Evolutionary conservation across 2,888 invertebrate species (phyloP).

Genomic region (Oscheius sp.): DNA sequence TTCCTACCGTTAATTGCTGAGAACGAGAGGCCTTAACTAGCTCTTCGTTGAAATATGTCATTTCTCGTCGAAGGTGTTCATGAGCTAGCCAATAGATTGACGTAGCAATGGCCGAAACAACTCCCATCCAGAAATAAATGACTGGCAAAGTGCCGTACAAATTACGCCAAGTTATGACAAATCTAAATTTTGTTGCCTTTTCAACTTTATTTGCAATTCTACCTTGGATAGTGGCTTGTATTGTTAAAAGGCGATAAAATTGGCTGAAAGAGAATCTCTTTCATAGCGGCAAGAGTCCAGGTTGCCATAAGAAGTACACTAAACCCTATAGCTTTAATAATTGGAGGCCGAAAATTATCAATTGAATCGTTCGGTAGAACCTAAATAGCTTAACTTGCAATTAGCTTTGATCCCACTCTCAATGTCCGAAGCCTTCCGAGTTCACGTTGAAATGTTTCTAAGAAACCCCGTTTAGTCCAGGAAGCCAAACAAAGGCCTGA

Average conservation of each 20-base stretch:
- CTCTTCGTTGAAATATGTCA: slow-evolving; percentile 31
- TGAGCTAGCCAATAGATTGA: slow-evolving; percentile 28
- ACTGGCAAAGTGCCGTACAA: slow-evolving; percentile 23
- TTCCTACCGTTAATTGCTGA: slow-evolving; percentile 22
- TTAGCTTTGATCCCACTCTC: neutral
- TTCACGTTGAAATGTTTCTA: slow-evolving; percentile 25
- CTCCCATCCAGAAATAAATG: slow-evolving; percentile 22
- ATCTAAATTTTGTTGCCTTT: slow-evolving; percentile 6
- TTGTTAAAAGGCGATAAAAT: neutral
- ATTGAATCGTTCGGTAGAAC: slow-evolving; percentile 18
- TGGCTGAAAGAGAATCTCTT: slow-evolving; percentile 11
- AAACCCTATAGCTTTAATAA: slow-evolving; percentile 5
- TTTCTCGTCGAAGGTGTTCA: slow-evolving; percentile 24
- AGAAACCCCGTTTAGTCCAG: slow-evolving; percentile 24
- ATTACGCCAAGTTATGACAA: neutral
- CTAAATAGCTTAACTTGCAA: neutral
- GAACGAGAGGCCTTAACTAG: slow-evolving; percentile 23
- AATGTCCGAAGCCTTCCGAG: slow-evolving; percentile 9
- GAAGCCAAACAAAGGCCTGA: slow-evolving; percentile 21
- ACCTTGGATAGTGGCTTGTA: neutral
- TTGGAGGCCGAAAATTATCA: neutral
- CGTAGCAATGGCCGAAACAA: slow-evolving; percentile 14
- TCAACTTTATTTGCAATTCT: neutral
- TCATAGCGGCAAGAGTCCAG: slow-evolving; percentile 9
- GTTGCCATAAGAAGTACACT: slow-evolving; percentile 2